Evolutionary conservation across 2,797 vertebrate species (phyloP).

Genomic region (Schizopygopsis malacanthus): DNA sequence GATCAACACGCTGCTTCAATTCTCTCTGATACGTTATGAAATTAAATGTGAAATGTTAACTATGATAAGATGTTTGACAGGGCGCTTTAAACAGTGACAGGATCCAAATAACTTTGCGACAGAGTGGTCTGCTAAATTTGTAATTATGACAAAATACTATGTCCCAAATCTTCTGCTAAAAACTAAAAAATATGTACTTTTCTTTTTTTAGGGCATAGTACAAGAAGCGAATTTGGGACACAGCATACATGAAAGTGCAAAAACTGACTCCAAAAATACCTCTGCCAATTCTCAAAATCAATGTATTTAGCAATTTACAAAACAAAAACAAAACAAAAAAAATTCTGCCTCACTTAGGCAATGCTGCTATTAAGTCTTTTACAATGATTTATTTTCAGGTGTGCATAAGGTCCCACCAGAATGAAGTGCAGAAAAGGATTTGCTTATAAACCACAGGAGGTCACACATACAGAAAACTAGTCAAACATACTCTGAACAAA

Average conservation of each 20-base stretch:
- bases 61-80: neutral
- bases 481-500: neutral
- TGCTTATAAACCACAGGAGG: constrained; percentile 41
- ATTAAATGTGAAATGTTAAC: neutral
- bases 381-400: constrained; percentile 34
- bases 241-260: neutral
- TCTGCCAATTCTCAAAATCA: constrained; percentile 8
- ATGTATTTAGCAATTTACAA: neutral
- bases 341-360: neutral
- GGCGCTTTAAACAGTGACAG: neutral
- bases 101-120: neutral
- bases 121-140: neutral
- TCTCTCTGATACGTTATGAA: neutral
- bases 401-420: constrained; percentile 33
- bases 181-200: neutral
- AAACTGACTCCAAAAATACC: neutral
- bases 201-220: neutral
- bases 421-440: constrained; percentile 33
- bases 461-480: neutral
- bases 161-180: neutral
- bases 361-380: constrained; percentile 42
- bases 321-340: neutral
- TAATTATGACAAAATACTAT: neutral
- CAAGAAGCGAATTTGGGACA: neutral
- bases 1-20: neutral